Evolutionary conservation across 2,888 invertebrate species (phyloP).

Genomic region (Bugula neritina): DNA sequence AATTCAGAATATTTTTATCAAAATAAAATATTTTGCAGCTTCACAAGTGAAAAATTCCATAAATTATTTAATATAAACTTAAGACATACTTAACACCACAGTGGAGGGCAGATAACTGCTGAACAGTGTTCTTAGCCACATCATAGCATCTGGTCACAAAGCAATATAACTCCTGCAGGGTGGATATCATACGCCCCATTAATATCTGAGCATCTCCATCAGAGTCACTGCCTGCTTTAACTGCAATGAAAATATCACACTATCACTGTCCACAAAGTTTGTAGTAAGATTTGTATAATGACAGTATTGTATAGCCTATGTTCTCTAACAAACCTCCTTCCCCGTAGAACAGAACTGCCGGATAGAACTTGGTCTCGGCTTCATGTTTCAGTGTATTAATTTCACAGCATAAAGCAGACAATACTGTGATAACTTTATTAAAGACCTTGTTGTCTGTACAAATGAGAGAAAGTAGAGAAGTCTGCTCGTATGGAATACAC

Average conservation of each 20-base stretch:
- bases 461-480: constrained; percentile 65
- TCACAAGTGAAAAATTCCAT: too few species aligned
- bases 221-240: not conserved
- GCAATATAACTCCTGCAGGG: constrained; percentile 60
- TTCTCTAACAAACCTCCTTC: constrained; percentile 60
- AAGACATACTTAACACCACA: constrained; percentile 40
- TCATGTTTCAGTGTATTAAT: constrained; percentile 64
- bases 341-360: constrained; percentile 64
- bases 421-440: constrained; percentile 65
- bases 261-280: too few species aligned
- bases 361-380: constrained; percentile 61
- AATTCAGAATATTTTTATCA: too few species aligned
- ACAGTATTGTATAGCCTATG: too few species aligned
- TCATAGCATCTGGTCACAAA: constrained; percentile 68
- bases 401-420: constrained; percentile 74
- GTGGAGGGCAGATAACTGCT: constrained; percentile 67
- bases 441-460: constrained; percentile 77
- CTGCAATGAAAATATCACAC: not conserved
- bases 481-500: constrained; percentile 61
- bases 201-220: constrained; percentile 56
- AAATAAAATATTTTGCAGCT: too few species aligned
- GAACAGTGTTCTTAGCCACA: constrained; percentile 66
- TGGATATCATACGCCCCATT: constrained; percentile 56
- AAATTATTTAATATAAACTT: too few species aligned
- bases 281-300: too few species aligned